Conservation (phyloP, 1,140 invertebrate genomes). For the Eueides isabella region DNA sequence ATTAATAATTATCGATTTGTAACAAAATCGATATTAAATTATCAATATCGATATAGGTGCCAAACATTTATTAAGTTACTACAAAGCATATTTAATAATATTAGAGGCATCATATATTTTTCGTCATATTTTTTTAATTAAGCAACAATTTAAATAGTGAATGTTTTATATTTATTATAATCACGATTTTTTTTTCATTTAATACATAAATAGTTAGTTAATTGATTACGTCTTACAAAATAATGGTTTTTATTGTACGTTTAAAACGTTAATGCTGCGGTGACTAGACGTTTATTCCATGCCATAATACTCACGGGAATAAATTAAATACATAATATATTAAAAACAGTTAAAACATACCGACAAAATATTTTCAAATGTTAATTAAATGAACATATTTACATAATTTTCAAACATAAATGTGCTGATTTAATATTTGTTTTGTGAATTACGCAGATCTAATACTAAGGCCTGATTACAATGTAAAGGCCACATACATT, state of each 20-base stretch:
- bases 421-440: background rate
- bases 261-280: constrained; percentile 58
- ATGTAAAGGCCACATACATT: constrained; percentile 26
- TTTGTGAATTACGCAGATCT: constrained; percentile 22
- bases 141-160: background rate
- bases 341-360: constrained; percentile 9
- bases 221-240: background rate
- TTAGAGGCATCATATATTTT: constrained; percentile 6
- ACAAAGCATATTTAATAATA: constrained; percentile 16
- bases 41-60: constrained; percentile 1
- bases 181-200: background rate
- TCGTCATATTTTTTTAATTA: constrained; percentile 19
- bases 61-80: constrained; percentile 23
- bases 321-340: constrained; percentile 1
- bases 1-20: background rate
- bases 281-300: constrained; percentile 66
- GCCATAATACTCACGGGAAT: constrained; percentile 23
- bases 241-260: background rate
- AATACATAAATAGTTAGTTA: background rate
- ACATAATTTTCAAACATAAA: constrained; percentile 11
- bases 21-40: background rate
- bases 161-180: too few species aligned
- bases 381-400: constrained; percentile 5
- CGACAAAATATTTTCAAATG: constrained; percentile 1
- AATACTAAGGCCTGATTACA: background rate